phyloP scores from a whole-genome alignment of 2,797 vertebrate species.

The Merluccius polli region DNA sequence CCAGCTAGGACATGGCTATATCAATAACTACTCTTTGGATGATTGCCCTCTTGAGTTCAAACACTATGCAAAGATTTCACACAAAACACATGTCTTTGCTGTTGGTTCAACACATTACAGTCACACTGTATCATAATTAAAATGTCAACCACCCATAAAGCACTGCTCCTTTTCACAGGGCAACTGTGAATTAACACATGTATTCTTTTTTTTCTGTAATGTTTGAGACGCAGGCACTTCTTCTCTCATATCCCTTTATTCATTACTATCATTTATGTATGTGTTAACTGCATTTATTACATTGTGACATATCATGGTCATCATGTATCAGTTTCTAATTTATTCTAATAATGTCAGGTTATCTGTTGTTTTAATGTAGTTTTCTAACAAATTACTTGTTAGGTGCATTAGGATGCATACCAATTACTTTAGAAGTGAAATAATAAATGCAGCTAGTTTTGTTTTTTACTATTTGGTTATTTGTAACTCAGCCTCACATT shows the following conservation, averaged over 20 bases:
- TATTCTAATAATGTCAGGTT: too few relatives aligned
- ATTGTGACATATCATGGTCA: too few relatives aligned
- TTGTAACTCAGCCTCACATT: neutral
- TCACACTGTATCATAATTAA: neutral
- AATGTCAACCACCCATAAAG: neutral
- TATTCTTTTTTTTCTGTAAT: too few relatives aligned
- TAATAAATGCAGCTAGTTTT: neutral
- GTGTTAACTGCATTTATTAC: too few relatives aligned
- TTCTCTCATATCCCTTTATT: too few relatives aligned
- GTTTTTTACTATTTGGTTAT: neutral
- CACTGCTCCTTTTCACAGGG: neutral
- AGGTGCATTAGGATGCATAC: neutral
- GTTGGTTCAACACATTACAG: neutral
- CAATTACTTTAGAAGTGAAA: neutral
- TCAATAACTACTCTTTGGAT: neutral
- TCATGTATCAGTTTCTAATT: too few relatives aligned
- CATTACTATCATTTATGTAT: too few relatives aligned
- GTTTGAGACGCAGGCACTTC: too few relatives aligned
- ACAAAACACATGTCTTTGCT: neutral
- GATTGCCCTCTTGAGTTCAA: neutral
- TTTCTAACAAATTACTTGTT: neutral
- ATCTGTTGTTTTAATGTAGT: too few relatives aligned
- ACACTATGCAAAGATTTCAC: neutral
- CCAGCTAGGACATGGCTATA: neutral
- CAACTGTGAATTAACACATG: neutral